Evolutionary conservation across 2,797 vertebrate genomes (phyloP), one percentile per base, ranked within the genome.

Genomic region (Calcarius lapponicus): DNA sequence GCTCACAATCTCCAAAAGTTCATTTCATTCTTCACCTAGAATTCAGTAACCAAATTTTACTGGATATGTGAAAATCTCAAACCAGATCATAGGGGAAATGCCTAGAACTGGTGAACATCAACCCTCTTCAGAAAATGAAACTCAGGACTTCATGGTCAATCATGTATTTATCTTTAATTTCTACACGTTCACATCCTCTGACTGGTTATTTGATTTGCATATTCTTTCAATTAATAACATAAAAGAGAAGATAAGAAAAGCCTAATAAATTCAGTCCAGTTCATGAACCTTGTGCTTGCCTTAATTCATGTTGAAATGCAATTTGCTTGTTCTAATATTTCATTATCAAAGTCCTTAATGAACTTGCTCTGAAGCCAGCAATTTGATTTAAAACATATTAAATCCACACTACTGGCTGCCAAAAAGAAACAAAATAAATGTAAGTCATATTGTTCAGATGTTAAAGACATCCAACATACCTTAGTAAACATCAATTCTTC

Each of bases 381-480:
- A 66, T 58, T 84, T 93, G 31, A 88, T 90, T 79, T 75, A 88
- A 87, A 92, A 80, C 17, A 65, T 21, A 81, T 64, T 73, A 90
- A 85, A 80, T 47, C 25, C 42, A 90, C 28, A 43, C 18, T 26
- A 61, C 2, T 50, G 12, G 26, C 19, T 61, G 28, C 31, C 47
- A 86, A 75, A 90, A 85, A 64, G 24, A 34, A 92, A 50, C 22
- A 74, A 83, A 90, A 86, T 17, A 75, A 82, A 70, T 56, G 31
- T 51, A 73, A 86, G 15, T 50, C 22, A 24, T 36, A 36, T 29
- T 54, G 11, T 82, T 93, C 57, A 62, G 54, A 70, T 75, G 36
- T 81, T 84, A 64, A n/a, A 76, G 74, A 62, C 11, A 69, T 29
- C 13, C 20, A 79, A 42, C n/a, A 53, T 29, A 86, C 16, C 28